These are phyloP conservation scores for Varanus salvator DNA, from an alignment of 2,113 vertebrate species.

Conservation along the genomic window DNA sequence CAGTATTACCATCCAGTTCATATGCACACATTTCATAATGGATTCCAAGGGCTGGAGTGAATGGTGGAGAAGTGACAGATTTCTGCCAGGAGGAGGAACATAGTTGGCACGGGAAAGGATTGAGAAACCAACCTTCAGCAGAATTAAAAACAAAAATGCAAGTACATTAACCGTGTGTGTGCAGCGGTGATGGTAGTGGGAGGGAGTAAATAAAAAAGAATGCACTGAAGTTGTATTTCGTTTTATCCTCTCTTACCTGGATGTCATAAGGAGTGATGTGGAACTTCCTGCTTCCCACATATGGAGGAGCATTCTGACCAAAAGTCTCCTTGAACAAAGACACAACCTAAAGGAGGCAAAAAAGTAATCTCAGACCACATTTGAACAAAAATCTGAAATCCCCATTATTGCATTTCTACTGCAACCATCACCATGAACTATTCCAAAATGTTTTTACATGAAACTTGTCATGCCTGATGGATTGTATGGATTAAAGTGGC, in stretches of 20 bases:
- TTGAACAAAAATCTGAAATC: not conserved
- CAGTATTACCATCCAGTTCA: conserved; percentile 96
- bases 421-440: not conserved
- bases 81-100: conserved; percentile 77
- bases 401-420: not conserved
- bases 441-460: not conserved
- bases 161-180: not conserved
- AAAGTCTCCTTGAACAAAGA: conserved; percentile 88
- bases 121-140: conserved; percentile 90
- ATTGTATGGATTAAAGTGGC: not conserved
- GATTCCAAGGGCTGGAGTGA: conserved; percentile 89
- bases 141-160: not conserved
- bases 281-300: conserved; percentile 87
- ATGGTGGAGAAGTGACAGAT: conserved; percentile 89
- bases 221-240: not conserved
- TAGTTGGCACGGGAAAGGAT: conserved; percentile 87
- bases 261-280: conserved; percentile 91
- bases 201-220: not conserved
- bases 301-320: conserved; percentile 81
- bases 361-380: conserved; percentile 9
- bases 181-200: not conserved
- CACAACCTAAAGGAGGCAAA: conserved; percentile 80
- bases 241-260: conserved; percentile 82
- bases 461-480: not conserved
- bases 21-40: conserved; percentile 96